Percentiles rank a stretch among this genome's conserved stretches.
These are phyloP conservation scores for Pandion haliaetus DNA, from an alignment of 2,113 vertebrate genomes.

Conservation along the genomic window DNA sequence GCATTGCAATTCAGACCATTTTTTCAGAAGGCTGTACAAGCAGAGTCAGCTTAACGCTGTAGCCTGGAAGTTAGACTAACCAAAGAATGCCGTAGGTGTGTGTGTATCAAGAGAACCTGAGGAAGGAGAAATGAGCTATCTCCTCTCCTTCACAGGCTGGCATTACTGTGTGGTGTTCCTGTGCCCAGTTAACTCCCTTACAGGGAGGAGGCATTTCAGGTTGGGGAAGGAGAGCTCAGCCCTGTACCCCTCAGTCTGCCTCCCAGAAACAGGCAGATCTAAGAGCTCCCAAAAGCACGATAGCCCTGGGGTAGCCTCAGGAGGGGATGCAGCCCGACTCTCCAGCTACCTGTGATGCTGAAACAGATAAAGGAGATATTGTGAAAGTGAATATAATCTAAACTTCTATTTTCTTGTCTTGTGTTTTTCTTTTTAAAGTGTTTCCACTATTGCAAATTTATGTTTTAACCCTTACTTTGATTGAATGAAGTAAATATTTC, in stretches of 20 bases:
- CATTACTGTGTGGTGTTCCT: not conserved
- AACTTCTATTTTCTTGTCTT: not conserved
- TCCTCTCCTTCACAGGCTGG: not conserved
- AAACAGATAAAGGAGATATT: not conserved
- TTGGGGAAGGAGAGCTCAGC: not conserved
- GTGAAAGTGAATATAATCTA: not conserved
- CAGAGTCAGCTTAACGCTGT: not conserved
- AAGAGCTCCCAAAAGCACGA: not conserved
- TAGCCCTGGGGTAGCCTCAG: not conserved
- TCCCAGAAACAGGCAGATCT: not conserved
- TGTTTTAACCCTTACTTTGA: not conserved
- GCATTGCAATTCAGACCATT: not conserved
- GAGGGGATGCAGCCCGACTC: not conserved
- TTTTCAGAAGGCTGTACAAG: not conserved
- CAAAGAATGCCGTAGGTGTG: not conserved
- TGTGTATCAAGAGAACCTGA: not conserved
- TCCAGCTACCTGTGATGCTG: not conserved
- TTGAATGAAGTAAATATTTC: not conserved
- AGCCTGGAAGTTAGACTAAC: not conserved
- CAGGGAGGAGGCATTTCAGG: not conserved
- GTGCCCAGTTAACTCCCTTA: not conserved
- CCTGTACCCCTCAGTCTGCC: not conserved
- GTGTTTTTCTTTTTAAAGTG: not conserved
- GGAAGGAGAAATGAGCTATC: not conserved
- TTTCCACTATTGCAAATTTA: not conserved